Base-by-base conservation (phyloP, 2,888 invertebrate genomes). In the Agrotis segetum region DNA sequence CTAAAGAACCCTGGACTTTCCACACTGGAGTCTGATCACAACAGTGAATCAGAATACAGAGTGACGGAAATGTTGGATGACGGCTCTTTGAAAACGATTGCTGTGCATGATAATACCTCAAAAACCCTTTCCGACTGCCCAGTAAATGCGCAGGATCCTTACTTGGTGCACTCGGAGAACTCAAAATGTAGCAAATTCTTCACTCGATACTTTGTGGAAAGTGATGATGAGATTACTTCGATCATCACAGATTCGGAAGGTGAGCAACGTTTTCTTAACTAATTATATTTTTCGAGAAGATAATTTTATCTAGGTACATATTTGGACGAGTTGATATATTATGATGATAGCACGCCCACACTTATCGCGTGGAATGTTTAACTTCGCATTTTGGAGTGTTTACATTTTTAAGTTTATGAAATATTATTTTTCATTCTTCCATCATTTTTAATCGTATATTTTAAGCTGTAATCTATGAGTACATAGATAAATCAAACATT, bases 221-320 rank as follows among this genome's bases (percentile, higher is more conserved):
- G 97, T 52, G 97, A 97, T 77, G 97, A 97, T 81, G 97, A 97
- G 88, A 97, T 97, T 81, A 97, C 97, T 29, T 97, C 97, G 0
- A 97, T 97, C 62, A 97, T 97, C 55, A 97, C 97, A 3, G 97
- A 98, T 88, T 97, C 97, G 49, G 97, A 97, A 95, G 97, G 97
- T 97, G 88, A 90, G 88, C 78, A 16, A 72, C 40, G 72, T 79
- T 50, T 58, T 2, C 49, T 3, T 49, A 17, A 13, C n/a, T 61
- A 46, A 34, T 49, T 62, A 55, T 67, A 62, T 59, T 65, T 77
- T 75, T 50, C 62, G 46, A 62, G 24, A 70, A 62, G 24, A 70
- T 67, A 69, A 65, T 70, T 65, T 71, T 78, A 71, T 74, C 74
- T 71, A 0, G 19, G 52, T 75, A 71, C 56, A 66, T 62, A 72